Evolutionary conservation across 2,113 vertebrate genomes (phyloP), one percentile per base, ranked within the genome.

Genomic region (Lampris megalopsis): DNA sequence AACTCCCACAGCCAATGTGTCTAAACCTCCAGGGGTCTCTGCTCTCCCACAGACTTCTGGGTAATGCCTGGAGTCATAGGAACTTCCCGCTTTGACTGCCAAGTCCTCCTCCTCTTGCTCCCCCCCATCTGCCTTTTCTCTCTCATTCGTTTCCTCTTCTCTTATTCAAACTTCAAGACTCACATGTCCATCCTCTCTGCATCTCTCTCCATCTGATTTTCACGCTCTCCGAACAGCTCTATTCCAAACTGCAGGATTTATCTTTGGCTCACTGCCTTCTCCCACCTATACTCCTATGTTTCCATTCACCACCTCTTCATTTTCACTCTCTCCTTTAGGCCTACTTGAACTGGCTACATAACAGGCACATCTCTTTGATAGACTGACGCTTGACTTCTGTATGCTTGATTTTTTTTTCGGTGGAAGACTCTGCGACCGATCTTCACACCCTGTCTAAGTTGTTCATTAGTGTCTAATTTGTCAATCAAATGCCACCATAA

Each of bases 21-120:
- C 6, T 68, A 10, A 47, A 42, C 71, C 71, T 73, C 50, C 10
- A 53, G 71, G 61, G 52, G 9, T 45, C 52, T 73, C 35, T 49
- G 53, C 61, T n/a, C 62, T 73, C 71, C 71, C 71, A 73, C 71
- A 56, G 69, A 58, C 61, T 72, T 13, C 36, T 54, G 58, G 53
- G 37, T n/a, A 72, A 24, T 47, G 75, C 61, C 72, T 42, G 36
- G 57, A 74, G 47, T 72, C 38, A 52, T 49, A 24, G 24, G 24
- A 70, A 13, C 9, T 59, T 78, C 48, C 48, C 38, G 49, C 38
- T 45, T n/a, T 53, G 10, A 5, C 41, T 77, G 73, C 74, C 70
- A 86, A 47, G 10, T 74, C 53, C 65, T 69, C 73, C 49, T 58
- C 45, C 58, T 53, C 58, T 68, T 48, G 43, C 58, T 68, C 56